Evolutionary conservation across 92 coral and sea anemone species (phyloP).

Genomic region (Porites divaricata): DNA sequence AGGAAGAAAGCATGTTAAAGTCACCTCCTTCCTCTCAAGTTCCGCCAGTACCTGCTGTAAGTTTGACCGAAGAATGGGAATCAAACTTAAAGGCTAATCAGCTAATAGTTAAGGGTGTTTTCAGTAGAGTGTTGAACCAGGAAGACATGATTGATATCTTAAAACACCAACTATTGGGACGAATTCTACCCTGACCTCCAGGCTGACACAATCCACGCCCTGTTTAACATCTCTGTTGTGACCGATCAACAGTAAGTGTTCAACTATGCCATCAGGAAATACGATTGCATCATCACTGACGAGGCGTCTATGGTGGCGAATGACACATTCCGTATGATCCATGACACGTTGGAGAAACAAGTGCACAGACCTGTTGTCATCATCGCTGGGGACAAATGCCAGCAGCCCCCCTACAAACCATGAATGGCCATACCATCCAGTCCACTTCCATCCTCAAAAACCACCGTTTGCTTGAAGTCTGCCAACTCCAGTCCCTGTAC

Average conservation of each 20-base stretch:
- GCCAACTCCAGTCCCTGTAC: too few relatives aligned
- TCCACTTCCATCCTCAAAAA: too few relatives aligned
- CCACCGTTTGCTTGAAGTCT: too few relatives aligned
- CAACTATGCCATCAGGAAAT: neutral
- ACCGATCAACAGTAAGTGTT: neutral
- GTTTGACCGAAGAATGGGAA: constrained; percentile 1
- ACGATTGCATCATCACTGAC: neutral
- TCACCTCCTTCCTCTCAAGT: constrained; percentile 42
- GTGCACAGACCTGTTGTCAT: neutral
- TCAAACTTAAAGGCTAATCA: constrained; percentile 26
- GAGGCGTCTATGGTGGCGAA: neutral
- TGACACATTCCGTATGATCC: neutral
- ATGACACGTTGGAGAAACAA: neutral
- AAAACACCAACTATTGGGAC: neutral
- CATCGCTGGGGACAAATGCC: neutral
- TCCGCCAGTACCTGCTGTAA: constrained; percentile 14
- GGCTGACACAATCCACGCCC: neutral
- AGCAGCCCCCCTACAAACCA: neutral
- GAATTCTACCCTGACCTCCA: neutral
- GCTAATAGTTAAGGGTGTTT: constrained; percentile 44
- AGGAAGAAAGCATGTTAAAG: constrained; percentile 15
- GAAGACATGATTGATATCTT: constrained; percentile 38
- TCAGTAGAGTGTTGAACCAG: constrained; percentile 40
- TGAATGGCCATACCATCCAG: too few relatives aligned
- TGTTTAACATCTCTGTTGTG: neutral